Percentiles rank a stretch among this genome's conserved stretches.
Conservation (phyloP, 2,797 vertebrate genomes). For the Parauchenoglanis punctatus region DNA sequence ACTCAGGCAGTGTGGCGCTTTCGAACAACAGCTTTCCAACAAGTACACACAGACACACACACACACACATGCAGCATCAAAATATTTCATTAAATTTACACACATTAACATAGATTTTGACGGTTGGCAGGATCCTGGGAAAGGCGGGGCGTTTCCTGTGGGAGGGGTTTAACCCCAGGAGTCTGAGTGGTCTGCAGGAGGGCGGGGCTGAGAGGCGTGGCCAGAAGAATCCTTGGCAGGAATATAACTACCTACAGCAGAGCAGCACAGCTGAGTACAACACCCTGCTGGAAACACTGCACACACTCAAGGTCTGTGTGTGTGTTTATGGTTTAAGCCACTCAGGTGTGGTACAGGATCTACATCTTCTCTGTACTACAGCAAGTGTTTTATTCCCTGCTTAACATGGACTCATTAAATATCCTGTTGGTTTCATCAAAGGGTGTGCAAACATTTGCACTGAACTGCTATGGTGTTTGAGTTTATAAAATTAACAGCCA, state of each 20-base stretch:
- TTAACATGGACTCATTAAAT: not conserved
- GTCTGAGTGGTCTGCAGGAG: slow-evolving; percentile 89
- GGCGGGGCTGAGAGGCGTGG: slow-evolving; percentile 80
- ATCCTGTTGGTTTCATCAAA: not conserved
- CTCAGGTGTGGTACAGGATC: not conserved
- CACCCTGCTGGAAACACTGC: slow-evolving; percentile 92
- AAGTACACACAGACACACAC: slow-evolving; percentile 71
- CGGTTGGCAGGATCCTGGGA: slow-evolving; percentile 82
- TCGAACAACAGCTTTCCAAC: slow-evolving; percentile 95
- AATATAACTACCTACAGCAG: slow-evolving; percentile 93
- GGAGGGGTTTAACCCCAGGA: slow-evolving; percentile 93
- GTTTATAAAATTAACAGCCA: not conserved
- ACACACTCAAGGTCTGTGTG: slow-evolving; percentile 87
- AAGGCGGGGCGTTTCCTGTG: slow-evolving; percentile 90
- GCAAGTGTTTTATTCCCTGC: not conserved
- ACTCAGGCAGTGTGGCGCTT: slow-evolving; percentile 89
- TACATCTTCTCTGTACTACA: not conserved
- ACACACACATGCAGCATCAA: not conserved
- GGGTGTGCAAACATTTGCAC: not conserved
- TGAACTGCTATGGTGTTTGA: not conserved
- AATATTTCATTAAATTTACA: not conserved
- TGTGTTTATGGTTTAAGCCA: not conserved
- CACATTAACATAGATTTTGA: not conserved
- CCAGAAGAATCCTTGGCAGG: slow-evolving; percentile 93
- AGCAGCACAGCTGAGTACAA: slow-evolving; percentile 84